Evolutionary conservation across 1,140 invertebrate genomes (phyloP).

Genomic region (Drosophila sucinea): DNA sequence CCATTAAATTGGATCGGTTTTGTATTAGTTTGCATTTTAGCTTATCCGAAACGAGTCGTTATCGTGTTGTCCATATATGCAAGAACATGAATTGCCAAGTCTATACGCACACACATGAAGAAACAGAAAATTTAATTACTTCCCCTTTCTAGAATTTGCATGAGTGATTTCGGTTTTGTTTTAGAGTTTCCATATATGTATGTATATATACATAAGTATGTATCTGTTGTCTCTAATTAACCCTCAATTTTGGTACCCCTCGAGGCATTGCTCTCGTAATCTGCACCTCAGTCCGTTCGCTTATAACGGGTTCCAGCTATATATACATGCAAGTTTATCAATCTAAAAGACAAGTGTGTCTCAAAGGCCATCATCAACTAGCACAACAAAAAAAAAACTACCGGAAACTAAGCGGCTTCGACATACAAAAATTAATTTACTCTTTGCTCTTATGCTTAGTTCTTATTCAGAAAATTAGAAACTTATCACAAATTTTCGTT

Average conservation of each 20-base stretch:
- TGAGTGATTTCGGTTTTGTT: conserved; percentile 39
- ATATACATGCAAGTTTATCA: conserved; percentile 61
- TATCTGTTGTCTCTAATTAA: conserved; percentile 52
- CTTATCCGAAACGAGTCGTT: conserved; percentile 58
- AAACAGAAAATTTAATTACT: conserved; percentile 65
- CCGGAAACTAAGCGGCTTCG: not conserved
- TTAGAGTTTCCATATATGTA: conserved; percentile 27
- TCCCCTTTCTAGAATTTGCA: conserved; percentile 76
- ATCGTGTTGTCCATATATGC: conserved; percentile 58
- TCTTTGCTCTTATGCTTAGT: not conserved
- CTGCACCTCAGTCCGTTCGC: conserved; percentile 47
- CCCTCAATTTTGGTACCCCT: conserved; percentile 62
- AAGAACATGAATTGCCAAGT: not conserved
- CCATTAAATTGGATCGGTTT: conserved; percentile 66
- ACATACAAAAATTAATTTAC: not conserved
- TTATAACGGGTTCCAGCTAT: conserved; percentile 58
- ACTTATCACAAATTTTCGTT: too few relatives aligned
- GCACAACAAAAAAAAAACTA: not conserved
- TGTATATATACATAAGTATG: too few relatives aligned
- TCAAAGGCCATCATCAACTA: not conserved
- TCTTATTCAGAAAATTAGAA: too few relatives aligned
- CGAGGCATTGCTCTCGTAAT: conserved; percentile 62
- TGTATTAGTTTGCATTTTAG: conserved; percentile 32
- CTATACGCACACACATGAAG: not conserved
- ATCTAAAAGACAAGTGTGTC: conserved; percentile 11